Evolutionary conservation across 2,113 vertebrate species (phyloP).

Genomic region (Oreocharis arfaki): DNA sequence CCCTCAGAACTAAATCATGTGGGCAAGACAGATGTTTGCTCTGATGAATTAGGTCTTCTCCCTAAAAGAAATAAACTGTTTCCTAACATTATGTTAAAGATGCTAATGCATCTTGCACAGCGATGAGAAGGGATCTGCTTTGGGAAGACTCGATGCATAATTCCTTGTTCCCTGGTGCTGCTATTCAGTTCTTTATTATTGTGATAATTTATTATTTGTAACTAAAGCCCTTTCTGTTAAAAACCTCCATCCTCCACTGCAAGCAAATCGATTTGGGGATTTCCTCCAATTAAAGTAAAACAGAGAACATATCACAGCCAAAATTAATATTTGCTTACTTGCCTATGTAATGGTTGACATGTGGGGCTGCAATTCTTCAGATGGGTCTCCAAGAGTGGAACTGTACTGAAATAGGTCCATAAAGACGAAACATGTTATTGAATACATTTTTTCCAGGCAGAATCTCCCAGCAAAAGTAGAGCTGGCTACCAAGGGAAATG

Average conservation of each 20-base stretch:
- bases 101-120: neutral
- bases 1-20: neutral
- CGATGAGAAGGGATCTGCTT: neutral
- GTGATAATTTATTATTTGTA: neutral
- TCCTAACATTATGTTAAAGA: neutral
- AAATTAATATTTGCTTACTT: conserved; percentile 20
- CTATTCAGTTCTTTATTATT: neutral
- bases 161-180: neutral
- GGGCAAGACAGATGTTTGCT: conserved; percentile 23
- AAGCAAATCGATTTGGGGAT: neutral
- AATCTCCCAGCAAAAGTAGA: neutral
- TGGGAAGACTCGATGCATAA: neutral
- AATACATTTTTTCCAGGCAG: conserved; percentile 28
- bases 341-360: neutral
- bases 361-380: neutral
- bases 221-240: neutral
- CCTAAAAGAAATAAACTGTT: neutral
- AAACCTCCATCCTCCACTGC: neutral
- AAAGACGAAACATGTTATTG: neutral
- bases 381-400: neutral
- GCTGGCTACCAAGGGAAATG: conserved; percentile 36
- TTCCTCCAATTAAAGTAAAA: conserved; percentile 34
- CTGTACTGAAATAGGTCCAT: neutral
- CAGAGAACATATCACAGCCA: neutral
- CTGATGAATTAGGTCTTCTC: conserved; percentile 10